Base-by-base conservation (phyloP, 2,888 invertebrate species). In the Epinotia brunnichana region DNA sequence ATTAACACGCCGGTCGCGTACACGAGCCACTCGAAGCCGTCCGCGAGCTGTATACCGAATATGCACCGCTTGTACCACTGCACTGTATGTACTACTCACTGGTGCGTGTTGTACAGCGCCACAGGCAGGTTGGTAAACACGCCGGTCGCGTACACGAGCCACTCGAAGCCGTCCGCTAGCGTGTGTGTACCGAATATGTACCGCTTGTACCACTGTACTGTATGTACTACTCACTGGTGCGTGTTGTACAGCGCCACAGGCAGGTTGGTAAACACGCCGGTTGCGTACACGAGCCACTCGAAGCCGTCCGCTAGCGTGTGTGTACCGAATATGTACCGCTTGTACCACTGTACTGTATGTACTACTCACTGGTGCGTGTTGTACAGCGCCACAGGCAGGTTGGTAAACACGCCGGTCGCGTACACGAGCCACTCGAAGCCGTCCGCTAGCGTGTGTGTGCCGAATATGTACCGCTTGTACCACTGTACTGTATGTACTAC, bases 181-280 rank as follows among this genome's bases (percentile, higher is more conserved):
- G n/a, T 35, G 35, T 35, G 35, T 35, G 4, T 35, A 35, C 4
- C 35, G 35, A 35, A 35, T 35, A 35, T 35, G 35, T 35, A 35
- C 35, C 35, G 2, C 21, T 24, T 2, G 21, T 24, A 24, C 21
- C 21, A 24, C 35, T 35, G 35, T 35, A 35, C 35, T 35, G 21
- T 24, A 35, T 35, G 35, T 35, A 51, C 51, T 35, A 51, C 51
- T 51, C 17, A 51, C 51, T 94, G 94, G 89, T 97, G 97, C 77
- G 98, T 96, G 92, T 99, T 99, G 93, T 96, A 97, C 7, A 97
- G 87, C 7, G 98, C 96, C 74, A 98, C 96, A 0, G 99, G 98
- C 79, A 99, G 94, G 83, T 98, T 98, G 19, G 97, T 95, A 51
- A 96, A 94, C 15, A 97, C 93, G 0, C 97, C 96, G 10, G 97